Evolutionary conservation across 2,888 invertebrate genomes (phyloP).

Genomic region (Trichogramma evanescens): DNA sequence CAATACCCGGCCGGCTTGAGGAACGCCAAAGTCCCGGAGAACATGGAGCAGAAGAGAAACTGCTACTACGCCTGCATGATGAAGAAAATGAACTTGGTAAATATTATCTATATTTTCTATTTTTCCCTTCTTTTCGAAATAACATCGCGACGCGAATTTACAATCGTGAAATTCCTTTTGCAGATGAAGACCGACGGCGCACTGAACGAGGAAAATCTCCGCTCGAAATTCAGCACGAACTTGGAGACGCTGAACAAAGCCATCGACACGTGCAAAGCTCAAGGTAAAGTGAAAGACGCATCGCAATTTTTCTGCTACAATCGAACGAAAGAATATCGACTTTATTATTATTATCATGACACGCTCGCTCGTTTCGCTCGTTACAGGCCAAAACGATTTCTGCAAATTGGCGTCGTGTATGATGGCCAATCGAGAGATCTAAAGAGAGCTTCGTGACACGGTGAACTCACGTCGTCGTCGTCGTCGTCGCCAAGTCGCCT

Average conservation of each 20-base stretch:
- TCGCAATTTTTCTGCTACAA: not conserved
- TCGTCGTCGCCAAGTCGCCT: not conserved
- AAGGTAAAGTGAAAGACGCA: slow-evolving; percentile 19
- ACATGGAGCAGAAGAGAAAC: slow-evolving; percentile 17
- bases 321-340: not conserved
- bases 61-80: slow-evolving; percentile 30
- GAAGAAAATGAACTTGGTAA: slow-evolving; percentile 29
- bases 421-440: slow-evolving; percentile 21
- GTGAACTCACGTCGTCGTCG: not conserved
- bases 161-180: not conserved
- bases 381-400: slow-evolving; percentile 17
- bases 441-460: not conserved
- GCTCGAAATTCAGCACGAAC: slow-evolving; percentile 24
- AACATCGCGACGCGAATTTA: not conserved
- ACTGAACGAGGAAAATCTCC: slow-evolving; percentile 26
- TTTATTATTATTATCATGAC: not conserved
- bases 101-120: not conserved
- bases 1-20: slow-evolving; percentile 16
- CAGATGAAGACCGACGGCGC: slow-evolving; percentile 28
- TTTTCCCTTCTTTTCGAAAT: not conserved
- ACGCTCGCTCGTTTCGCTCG: not conserved
- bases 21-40: slow-evolving; percentile 14
- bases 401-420: slow-evolving; percentile 19
- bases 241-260: slow-evolving; percentile 24
- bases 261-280: slow-evolving; percentile 25